Percentiles rank a stretch among this genome's conserved stretches.
These are phyloP conservation scores for crab-eating macaque (Macaca fascicularis) DNA, from an alignment of 2,113 vertebrate genomes.

Conservation along the genomic window T2T-MFA8v1.1 NC_088381.1:29807001-29807500, in stretches of 20 bases:
- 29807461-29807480: not conserved
- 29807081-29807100: not conserved
- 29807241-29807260: not conserved
- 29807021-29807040: not conserved
- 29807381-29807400: not conserved
- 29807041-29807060: not conserved
- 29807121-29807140: not conserved
- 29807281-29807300: not conserved
- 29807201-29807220: not conserved
- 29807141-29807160: not conserved
- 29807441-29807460: not conserved
- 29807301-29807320: not conserved
- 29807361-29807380: not conserved
- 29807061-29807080: not conserved
- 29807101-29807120: not conserved
- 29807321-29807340: not conserved
- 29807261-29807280: not conserved
- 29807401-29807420: not conserved
- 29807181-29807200: not conserved
- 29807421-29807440: not conserved
- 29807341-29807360: not conserved
- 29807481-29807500: not conserved
- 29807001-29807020: not conserved
- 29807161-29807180: not conserved
- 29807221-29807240: not conserved